Conservation (phyloP, 2,797 vertebrate species). For the Sarcophilus harrisii region DNA sequence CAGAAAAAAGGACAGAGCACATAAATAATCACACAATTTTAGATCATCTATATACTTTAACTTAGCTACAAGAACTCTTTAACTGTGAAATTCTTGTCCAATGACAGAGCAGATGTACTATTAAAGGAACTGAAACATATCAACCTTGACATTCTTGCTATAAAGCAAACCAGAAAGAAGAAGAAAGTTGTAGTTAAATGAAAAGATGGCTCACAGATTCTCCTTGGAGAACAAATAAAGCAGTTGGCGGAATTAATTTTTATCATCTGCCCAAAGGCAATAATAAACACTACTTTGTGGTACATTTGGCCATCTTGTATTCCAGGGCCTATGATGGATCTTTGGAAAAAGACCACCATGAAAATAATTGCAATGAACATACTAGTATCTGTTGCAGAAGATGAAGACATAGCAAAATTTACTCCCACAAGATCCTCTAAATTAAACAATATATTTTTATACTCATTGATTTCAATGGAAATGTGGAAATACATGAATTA, state of each 20-base stretch:
- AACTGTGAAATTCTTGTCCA: not conserved
- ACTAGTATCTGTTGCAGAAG: not conserved
- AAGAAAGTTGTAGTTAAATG: not conserved
- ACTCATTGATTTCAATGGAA: not conserved
- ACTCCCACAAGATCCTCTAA: not conserved
- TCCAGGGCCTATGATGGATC: not conserved
- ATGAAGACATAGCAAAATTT: not conserved
- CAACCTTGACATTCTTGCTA: not conserved
- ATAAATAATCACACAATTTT: not conserved
- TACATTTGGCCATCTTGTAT: not conserved
- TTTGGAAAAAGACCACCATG: not conserved
- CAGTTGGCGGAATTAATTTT: not conserved
- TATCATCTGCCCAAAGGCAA: constrained; percentile 6
- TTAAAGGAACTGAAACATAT: not conserved
- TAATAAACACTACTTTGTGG: not conserved
- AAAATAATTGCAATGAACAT: not conserved
- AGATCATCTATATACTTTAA: not conserved
- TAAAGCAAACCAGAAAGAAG: not conserved
- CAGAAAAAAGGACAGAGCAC: not conserved
- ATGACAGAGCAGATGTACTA: not conserved
- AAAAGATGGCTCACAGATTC: constrained; percentile 8
- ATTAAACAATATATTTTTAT: not conserved
- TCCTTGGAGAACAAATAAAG: not conserved
- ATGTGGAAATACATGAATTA: not conserved
- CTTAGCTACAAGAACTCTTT: not conserved